Evolutionary conservation across 2,113 vertebrate genomes (phyloP).

Genomic region (Fulmarus glacialis): DNA sequence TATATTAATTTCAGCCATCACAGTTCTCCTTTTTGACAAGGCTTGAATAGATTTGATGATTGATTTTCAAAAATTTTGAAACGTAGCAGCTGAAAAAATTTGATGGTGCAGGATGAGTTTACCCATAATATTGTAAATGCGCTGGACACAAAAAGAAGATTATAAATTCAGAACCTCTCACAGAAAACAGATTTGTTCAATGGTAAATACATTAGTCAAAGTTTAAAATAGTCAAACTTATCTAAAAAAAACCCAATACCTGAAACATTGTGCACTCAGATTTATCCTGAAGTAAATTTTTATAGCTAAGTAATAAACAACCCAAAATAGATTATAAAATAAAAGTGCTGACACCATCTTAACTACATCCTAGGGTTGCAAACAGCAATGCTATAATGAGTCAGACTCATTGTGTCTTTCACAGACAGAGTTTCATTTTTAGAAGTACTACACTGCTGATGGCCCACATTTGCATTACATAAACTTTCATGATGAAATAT

Average conservation of each 20-base stretch:
- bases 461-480: constrained; percentile 35
- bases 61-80: neutral
- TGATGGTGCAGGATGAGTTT: neutral
- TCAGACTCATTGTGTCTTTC: constrained; percentile 29
- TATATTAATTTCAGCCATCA: neutral
- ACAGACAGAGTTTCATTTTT: constrained; percentile 41
- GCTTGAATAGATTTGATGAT: neutral
- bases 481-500: constrained; percentile 49
- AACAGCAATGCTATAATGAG: constrained; percentile 12
- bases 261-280: neutral
- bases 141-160: neutral
- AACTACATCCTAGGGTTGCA: neutral
- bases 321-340: constrained; percentile 15
- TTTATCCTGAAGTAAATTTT: constrained; percentile 38
- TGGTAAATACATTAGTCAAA: neutral
- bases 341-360: constrained; percentile 37
- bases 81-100: neutral
- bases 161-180: neutral
- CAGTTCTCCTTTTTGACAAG: neutral
- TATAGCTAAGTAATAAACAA: constrained; percentile 44
- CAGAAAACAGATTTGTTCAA: neutral
- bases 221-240: neutral
- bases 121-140: neutral
- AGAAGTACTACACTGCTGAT: constrained; percentile 32
- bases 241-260: neutral